Percentiles rank a stretch among this genome's conserved stretches.
Conservation (phyloP, 2,888 invertebrate genomes). For the Tiphia femorata region DNA sequence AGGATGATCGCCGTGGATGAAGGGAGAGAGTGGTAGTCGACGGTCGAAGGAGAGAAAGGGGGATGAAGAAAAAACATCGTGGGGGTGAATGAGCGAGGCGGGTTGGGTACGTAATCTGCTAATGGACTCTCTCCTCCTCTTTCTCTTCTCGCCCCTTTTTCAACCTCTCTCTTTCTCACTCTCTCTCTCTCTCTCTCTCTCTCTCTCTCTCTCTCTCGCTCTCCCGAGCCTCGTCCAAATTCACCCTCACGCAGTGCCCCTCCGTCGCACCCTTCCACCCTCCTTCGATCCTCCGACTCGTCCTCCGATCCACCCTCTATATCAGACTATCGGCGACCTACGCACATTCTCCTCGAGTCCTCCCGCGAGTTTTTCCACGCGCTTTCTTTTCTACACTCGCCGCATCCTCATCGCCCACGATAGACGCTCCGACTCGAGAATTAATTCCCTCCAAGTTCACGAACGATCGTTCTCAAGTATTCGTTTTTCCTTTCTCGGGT, state of each 20-base stretch:
- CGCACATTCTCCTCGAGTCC: too few relatives aligned
- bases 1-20: conserved; percentile 11
- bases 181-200: conserved; percentile 37
- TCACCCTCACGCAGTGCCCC: conserved; percentile 42
- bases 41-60: conserved; percentile 47
- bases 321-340: conserved; percentile 18
- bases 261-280: conserved; percentile 27
- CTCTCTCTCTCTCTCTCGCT: conserved; percentile 32
- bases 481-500: neutral
- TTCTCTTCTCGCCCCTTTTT: conserved; percentile 28
- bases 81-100: conserved; percentile 62
- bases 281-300: conserved; percentile 39
- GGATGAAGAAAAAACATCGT: conserved; percentile 56
- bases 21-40: conserved; percentile 48
- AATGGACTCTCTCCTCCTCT: conserved; percentile 60
- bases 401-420: neutral
- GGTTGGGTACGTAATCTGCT: conserved; percentile 68
- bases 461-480: too few relatives aligned
- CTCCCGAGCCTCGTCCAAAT: conserved; percentile 47
- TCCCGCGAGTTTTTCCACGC: conserved; percentile 21
- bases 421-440: too few relatives aligned
- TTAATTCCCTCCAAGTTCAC: too few relatives aligned
- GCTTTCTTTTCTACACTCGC: neutral
- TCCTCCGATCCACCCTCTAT: conserved; percentile 25
- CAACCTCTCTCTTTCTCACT: conserved; percentile 30